Evolutionary conservation across 2,888 invertebrate species (phyloP).

Genomic region (Barypeithes pellucidus): DNA sequence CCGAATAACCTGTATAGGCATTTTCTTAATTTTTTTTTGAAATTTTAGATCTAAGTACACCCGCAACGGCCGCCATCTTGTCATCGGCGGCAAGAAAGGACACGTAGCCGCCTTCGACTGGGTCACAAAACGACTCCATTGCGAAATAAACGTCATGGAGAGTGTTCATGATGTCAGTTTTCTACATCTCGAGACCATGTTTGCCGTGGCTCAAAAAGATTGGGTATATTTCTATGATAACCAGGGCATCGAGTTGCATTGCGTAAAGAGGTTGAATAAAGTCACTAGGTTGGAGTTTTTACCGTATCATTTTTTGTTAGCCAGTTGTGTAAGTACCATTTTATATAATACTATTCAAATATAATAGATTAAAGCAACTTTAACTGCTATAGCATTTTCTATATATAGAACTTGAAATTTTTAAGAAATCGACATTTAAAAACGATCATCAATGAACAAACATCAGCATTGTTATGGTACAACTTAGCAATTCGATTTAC

Average conservation of each 20-base stretch:
- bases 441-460: too few species aligned
- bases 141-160: conserved; percentile 98
- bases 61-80: conserved; percentile 86
- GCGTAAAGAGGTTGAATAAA: conserved; percentile 88
- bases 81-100: conserved; percentile 90
- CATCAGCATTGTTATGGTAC: too few species aligned
- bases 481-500: too few species aligned
- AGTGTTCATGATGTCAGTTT: conserved; percentile 92
- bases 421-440: too few species aligned
- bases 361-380: too few species aligned
- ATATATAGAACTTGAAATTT: too few species aligned
- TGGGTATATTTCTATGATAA: conserved; percentile 99
- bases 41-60: conserved; percentile 80
- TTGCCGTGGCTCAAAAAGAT: conserved; percentile 96
- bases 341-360: too few species aligned
- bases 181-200: conserved; percentile 97
- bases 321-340: conserved; percentile 79
- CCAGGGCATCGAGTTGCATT: conserved; percentile 97
- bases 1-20: too few species aligned
- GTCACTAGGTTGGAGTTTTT: conserved; percentile 92
- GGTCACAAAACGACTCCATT: conserved; percentile 94
- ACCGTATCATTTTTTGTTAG: conserved; percentile 96
- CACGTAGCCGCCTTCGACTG: conserved; percentile 98
- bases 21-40: too few species aligned
- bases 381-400: too few species aligned